A percentile compares a stretch with the other conserved stretches of the same genome.
Evolutionary conservation across 2,797 vertebrate genomes (phyloP).

Genomic region (Margarornis squamiger): DNA sequence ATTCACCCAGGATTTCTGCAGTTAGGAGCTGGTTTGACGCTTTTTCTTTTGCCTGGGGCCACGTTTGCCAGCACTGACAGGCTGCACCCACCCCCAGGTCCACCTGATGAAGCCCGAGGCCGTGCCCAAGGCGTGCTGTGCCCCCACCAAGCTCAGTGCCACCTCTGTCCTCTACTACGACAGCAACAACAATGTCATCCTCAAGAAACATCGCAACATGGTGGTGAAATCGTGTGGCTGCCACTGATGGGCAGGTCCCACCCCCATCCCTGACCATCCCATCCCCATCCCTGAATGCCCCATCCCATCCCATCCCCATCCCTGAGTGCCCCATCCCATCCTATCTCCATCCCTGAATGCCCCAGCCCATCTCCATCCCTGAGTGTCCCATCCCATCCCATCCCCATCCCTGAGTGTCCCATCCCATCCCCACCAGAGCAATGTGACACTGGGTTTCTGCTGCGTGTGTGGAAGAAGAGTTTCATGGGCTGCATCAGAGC

Average conservation of each 20-base stretch:
- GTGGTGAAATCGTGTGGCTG: slow-evolving; percentile 96
- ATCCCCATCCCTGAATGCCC: background rate
- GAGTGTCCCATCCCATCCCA: no score
- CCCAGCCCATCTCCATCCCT: no score
- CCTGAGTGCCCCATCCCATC: background rate
- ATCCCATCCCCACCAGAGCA: background rate
- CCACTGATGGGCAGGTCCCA: slow-evolving; percentile 66
- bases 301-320: background rate
- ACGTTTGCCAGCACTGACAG: accelerated
- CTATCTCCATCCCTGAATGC: background rate
- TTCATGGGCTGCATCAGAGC: background rate
- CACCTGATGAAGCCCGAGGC: slow-evolving; percentile 93
- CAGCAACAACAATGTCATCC: slow-evolving; percentile 97
- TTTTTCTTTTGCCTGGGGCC: background rate
- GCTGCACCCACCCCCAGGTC: slow-evolving; percentile 77
- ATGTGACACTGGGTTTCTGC: background rate
- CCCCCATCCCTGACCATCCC: background rate
- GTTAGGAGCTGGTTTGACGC: background rate
- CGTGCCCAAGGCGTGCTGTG: slow-evolving; percentile 93
- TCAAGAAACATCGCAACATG: slow-evolving; percentile 97
- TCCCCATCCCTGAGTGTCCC: no score
- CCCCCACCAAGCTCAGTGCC: slow-evolving; percentile 93
- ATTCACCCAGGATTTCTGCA: background rate
- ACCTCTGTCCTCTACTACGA: slow-evolving; percentile 97
- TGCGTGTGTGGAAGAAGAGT: accelerated